These are phyloP conservation scores for Pilophorus perplexus DNA, from an alignment of 2,888 invertebrate genomes.

Conservation along the genomic window DNA sequence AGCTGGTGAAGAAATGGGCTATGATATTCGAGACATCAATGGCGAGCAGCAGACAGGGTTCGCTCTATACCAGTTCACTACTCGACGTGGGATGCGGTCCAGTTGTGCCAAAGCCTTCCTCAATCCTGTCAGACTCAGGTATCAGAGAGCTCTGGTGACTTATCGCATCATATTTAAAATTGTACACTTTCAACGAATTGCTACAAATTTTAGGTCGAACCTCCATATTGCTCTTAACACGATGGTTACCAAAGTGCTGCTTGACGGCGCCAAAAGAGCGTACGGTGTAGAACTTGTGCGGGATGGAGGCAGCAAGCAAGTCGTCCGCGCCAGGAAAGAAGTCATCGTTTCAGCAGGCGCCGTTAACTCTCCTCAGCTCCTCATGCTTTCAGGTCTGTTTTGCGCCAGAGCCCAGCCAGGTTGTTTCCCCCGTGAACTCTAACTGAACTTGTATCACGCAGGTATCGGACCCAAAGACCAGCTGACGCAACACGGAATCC, in stretches of 20 bases:
- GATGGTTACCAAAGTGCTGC: constrained; percentile 73
- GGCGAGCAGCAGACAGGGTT: constrained; percentile 84
- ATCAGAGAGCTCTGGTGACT: too few species aligned
- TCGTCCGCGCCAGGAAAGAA: constrained; percentile 69
- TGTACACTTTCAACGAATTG: too few species aligned
- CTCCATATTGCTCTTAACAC: constrained; percentile 78
- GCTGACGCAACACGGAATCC: constrained; percentile 67
- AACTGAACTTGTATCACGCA: too few species aligned
- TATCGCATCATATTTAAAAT: too few species aligned
- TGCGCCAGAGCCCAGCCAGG: too few species aligned
- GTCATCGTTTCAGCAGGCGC: constrained; percentile 86
- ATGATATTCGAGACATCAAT: constrained; percentile 80
- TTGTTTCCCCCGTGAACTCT: too few species aligned
- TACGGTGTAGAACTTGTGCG: constrained; percentile 77
- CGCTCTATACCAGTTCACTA: constrained; percentile 83
- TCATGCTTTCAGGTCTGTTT: constrained; percentile 71
- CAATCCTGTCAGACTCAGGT: constrained; percentile 70
- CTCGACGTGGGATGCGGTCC: constrained; percentile 77
- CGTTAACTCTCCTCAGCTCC: constrained; percentile 84
- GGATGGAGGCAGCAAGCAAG: constrained; percentile 60
- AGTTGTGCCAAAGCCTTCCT: constrained; percentile 83
- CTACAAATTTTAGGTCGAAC: too few species aligned
- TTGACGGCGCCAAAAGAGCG: constrained; percentile 69
- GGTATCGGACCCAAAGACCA: constrained; percentile 81
- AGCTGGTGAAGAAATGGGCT: constrained; percentile 90